These are phyloP conservation scores for Tychaedon coryphoeus DNA, from an alignment of 2,113 vertebrate genomes.

Conservation along the genomic window DNA sequence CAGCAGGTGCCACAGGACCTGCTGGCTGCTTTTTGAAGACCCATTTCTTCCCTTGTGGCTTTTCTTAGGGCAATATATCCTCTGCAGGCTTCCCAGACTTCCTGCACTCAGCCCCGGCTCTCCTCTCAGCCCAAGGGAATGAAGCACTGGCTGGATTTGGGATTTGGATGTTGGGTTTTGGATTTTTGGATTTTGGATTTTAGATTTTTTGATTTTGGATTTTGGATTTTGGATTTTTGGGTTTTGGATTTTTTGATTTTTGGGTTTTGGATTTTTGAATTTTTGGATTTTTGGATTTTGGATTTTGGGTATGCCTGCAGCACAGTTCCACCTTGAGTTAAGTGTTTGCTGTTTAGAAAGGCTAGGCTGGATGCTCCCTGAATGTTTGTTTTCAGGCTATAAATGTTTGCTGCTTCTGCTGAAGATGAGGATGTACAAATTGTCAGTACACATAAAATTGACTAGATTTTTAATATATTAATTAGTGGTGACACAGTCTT, in stretches of 20 bases:
- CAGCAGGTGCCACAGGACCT: neutral
- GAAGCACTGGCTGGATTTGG: neutral
- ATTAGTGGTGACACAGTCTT: neutral
- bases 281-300: no score
- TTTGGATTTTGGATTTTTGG: no score
- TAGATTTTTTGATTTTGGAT: neutral
- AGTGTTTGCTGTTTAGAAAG: neutral
- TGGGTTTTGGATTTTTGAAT: no score
- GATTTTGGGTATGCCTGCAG: neutral
- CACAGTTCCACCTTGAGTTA: neutral
- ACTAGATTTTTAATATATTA: neutral
- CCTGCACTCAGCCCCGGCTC: neutral
- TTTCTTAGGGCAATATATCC: neutral
- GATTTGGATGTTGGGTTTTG: neutral
- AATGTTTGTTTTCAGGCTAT: neutral
- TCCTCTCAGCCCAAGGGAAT: neutral
- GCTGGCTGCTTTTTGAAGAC: neutral
- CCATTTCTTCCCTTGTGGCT: neutral
- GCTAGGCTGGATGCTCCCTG: neutral
- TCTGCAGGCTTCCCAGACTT: neutral
- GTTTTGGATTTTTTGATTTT: no score
- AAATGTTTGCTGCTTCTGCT: neutral
- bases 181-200: neutral
- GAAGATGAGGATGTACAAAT: neutral
- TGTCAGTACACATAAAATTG: neutral